Conservation (phyloP, 2,113 vertebrate species). For the Eurystomus gularis region DNA sequence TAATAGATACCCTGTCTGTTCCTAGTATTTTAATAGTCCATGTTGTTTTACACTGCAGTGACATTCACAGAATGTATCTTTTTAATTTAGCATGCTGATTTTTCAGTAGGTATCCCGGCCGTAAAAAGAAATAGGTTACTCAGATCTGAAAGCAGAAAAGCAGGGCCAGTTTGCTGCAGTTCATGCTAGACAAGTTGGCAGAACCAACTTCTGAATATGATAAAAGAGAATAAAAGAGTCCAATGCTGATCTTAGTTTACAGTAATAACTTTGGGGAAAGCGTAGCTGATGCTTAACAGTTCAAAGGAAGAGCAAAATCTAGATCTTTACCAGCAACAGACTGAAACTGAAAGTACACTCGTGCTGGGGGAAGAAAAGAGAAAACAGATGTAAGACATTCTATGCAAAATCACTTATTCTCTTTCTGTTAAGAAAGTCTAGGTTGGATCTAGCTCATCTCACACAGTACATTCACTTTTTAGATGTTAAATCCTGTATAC, state of each 20-base stretch:
- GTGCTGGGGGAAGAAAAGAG: neutral
- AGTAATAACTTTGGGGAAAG: neutral
- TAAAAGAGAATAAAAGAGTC: neutral
- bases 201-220: neutral
- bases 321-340: neutral
- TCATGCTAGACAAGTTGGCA: neutral
- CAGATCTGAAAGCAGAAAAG: neutral
- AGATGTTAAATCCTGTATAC: neutral
- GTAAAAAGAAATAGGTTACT: neutral
- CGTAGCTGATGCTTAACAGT: neutral
- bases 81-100: neutral
- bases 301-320: neutral
- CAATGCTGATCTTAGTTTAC: neutral
- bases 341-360: neutral
- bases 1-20: neutral
- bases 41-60: neutral
- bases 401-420: neutral
- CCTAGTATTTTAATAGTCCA: neutral
- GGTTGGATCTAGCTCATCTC: neutral
- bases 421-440: neutral
- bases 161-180: neutral
- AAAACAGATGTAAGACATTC: constrained; percentile 4
- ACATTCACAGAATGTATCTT: neutral
- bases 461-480: neutral
- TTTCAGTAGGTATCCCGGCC: neutral